Conservation (phyloP, 1,140 invertebrate species). For the Drosophila bipectinata region DNA sequence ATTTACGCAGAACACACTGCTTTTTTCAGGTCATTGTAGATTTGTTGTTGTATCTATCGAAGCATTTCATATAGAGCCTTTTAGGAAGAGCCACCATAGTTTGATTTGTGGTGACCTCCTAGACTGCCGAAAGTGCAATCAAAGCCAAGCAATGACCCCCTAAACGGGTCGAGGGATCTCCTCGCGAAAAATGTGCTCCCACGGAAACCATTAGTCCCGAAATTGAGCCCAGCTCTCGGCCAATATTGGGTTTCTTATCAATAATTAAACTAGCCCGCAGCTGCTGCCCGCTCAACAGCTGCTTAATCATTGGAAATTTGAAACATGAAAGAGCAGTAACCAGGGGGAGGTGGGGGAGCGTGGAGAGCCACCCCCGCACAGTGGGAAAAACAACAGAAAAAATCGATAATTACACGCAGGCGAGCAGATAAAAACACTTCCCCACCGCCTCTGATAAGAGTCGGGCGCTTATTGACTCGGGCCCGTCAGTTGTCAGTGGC, state of each 20-base stretch:
- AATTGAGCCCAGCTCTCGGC: constrained; percentile 23
- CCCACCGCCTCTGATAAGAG: constrained; percentile 55
- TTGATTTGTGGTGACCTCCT: background rate
- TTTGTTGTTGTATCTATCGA: no score
- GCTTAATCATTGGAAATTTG: constrained; percentile 63
- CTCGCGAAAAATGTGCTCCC: background rate
- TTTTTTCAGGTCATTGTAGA: no score
- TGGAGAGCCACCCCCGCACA: constrained; percentile 35
- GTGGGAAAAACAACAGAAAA: constrained; percentile 40
- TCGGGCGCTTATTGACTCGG: constrained; percentile 48
- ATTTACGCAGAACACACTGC: background rate
- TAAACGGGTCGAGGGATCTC: constrained; percentile 4
- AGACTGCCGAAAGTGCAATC: constrained; percentile 6
- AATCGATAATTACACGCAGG: constrained; percentile 68
- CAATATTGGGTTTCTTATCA: constrained; percentile 61
- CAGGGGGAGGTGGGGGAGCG: background rate
- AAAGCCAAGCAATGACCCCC: constrained; percentile 3
- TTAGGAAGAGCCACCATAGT: background rate
- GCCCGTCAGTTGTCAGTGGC: constrained; percentile 27
- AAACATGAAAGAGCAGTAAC: constrained; percentile 58
- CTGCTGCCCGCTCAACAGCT: constrained; percentile 57
- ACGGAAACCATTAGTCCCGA: constrained; percentile 18
- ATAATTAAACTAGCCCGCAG: constrained; percentile 61
- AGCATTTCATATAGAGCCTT: no score
- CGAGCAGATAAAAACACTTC: constrained; percentile 57